Base-by-base conservation (phyloP, 2,888 invertebrate species). In the Polyommatus icarus region DNA sequence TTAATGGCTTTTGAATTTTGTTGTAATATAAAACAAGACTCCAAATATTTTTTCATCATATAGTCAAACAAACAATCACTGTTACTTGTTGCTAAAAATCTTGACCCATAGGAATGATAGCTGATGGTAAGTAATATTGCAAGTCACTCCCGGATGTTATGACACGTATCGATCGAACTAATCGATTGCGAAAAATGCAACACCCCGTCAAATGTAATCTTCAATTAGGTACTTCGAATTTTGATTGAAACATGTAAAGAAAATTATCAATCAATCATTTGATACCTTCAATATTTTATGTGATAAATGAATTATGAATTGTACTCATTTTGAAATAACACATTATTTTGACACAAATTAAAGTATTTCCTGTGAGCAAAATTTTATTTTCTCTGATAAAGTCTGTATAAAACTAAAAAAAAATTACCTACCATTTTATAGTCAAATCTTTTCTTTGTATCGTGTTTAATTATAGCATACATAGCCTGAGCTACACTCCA, bases 401-500 rank as follows among this genome's bases (percentile, higher is more conserved):
- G 10, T 46, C 10, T 46, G 40, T 46, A 46, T 46, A 46, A 10
- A 46, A 46, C 46, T 46, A 12, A 29, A 61, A 29, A 61, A 61
- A 7, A 61, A 1, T 61, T 3, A 57, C 29, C 72, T 76, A 72
- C 91, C 87, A 87, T 88, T 80, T 86, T 89, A 75, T 86, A 87
- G 81, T 86, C 83, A 76, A 90, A 91, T 15, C 87, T 82, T 2
- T 83, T 81, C 3, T 76, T 59, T 1, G 78, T n/a, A 77, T 91
- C 91, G 54, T 84, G 87, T 87, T 96, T 96, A 77, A 97, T 91
- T 76, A 97, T 96, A 3, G 96, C 95, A 85, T 96, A 97, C 96
- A 97, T 97, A 24, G 97, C 95, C 84, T 98, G 97, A 2, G 98
- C 97, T 0, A 98, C 98, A 0, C 97, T 96, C 95, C 98, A 98